Conservation (phyloP, 2,888 invertebrate species). For the Drosophila affinis region DNA sequence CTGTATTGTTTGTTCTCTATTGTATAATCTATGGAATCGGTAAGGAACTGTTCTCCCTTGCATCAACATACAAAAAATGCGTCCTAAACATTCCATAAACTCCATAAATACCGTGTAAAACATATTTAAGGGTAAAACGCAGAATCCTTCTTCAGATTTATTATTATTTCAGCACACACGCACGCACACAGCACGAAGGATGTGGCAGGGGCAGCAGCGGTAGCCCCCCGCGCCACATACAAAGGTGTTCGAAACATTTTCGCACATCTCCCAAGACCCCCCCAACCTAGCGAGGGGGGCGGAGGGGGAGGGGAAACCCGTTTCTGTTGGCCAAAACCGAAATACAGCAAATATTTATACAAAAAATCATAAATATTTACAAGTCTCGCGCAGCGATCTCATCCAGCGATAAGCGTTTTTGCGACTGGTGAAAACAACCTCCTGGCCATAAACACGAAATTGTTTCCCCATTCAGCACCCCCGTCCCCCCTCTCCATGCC, state of each 20-base stretch:
- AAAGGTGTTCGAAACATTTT: slow-evolving; percentile 51
- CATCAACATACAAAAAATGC: background rate
- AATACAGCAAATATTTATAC: slow-evolving; percentile 23
- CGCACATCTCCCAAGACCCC: slow-evolving; percentile 46
- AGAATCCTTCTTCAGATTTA: slow-evolving; percentile 39
- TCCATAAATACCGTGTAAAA: background rate
- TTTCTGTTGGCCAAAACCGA: slow-evolving; percentile 26
- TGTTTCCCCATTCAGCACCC: background rate
- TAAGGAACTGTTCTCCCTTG: no score
- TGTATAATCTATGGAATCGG: no score
- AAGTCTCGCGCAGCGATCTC: slow-evolving; percentile 56
- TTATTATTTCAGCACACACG: slow-evolving; percentile 24
- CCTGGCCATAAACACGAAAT: slow-evolving; percentile 69
- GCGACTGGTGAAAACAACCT: slow-evolving; percentile 69
- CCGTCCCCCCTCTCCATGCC: background rate
- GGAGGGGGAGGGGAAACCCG: slow-evolving; percentile 43
- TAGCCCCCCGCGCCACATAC: background rate
- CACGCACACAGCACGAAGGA: background rate
- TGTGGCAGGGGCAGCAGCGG: background rate
- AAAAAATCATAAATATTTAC: slow-evolving; percentile 68
- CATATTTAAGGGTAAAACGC: background rate
- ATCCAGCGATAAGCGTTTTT: slow-evolving; percentile 58
- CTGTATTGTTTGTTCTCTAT: no score
- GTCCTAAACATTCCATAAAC: background rate
- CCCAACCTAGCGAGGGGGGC: background rate